phyloP scores from a whole-genome alignment of 2,797 vertebrate genomes.

The Chaetophractus vellerosus region DNA sequence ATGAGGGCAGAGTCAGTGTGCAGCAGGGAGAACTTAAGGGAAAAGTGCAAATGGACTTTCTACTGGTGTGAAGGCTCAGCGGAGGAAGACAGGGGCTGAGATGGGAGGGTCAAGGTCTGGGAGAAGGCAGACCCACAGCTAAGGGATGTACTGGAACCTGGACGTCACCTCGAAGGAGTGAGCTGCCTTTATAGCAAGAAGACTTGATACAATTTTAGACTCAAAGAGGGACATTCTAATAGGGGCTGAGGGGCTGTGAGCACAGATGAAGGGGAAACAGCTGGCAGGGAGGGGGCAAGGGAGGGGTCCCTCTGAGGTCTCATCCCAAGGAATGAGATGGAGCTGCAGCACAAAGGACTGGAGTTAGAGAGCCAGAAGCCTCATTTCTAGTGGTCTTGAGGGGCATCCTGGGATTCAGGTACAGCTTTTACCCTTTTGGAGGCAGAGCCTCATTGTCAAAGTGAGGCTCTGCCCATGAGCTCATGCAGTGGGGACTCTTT shows the following conservation, averaged over 20 bases:
- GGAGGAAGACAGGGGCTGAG: not conserved
- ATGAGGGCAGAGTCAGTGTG: not conserved
- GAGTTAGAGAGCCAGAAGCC: not conserved
- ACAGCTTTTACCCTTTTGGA: not conserved
- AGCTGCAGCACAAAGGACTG: not conserved
- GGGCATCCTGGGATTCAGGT: not conserved
- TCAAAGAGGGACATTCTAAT: slow-evolving; percentile 3
- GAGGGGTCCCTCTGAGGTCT: not conserved
- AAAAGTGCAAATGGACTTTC: slow-evolving; percentile 25
- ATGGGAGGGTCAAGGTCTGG: not conserved
- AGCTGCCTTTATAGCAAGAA: not conserved
- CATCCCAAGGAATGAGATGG: not conserved
- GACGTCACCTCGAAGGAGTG: not conserved
- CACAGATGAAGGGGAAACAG: not conserved
- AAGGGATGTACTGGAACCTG: not conserved
- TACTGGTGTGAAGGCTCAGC: not conserved
- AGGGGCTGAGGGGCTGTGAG: not conserved
- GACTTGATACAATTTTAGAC: not conserved
- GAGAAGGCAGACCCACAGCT: not conserved
- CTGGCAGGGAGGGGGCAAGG: not conserved
- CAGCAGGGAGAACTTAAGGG: not conserved
- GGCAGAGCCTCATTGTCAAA: not conserved
- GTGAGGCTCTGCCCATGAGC: not conserved
- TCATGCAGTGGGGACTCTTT: not conserved
- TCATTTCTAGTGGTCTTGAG: not conserved